phyloP scores from a whole-genome alignment of 2,113 vertebrate species.

The Charina bottae region DNA sequence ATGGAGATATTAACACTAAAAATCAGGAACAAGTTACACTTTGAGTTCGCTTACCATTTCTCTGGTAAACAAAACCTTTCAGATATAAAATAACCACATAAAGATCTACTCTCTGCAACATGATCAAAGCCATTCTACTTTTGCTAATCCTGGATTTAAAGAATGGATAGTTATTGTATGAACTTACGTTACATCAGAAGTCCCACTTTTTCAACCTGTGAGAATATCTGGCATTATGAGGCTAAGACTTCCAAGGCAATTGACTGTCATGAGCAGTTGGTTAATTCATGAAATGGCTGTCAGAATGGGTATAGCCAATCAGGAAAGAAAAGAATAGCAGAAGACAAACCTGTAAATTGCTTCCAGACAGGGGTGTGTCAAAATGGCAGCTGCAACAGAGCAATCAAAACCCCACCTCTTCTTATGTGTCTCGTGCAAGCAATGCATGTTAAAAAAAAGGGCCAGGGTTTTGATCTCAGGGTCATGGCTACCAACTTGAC shows the following conservation, averaged over 20 bases:
- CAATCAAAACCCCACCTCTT: background rate
- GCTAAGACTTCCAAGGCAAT: background rate
- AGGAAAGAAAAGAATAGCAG: background rate
- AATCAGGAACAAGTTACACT: background rate
- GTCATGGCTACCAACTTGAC: background rate
- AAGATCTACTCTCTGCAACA: background rate
- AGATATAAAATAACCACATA: background rate
- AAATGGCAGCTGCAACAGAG: background rate
- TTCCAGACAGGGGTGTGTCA: background rate
- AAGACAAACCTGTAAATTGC: background rate
- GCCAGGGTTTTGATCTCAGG: background rate
- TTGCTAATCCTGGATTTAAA: background rate
- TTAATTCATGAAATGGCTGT: background rate
- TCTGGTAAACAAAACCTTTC: background rate
- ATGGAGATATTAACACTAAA: background rate
- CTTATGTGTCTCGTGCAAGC: background rate
- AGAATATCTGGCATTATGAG: too few species aligned
- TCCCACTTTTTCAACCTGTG: background rate
- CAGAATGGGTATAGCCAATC: background rate
- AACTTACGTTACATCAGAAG: background rate
- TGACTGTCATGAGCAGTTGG: background rate
- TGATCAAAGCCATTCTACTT: background rate
- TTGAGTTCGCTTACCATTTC: background rate
- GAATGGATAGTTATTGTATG: background rate
- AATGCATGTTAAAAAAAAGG: background rate